Evolutionary conservation across 2,113 vertebrate species (phyloP).

Genomic region (Dicaeum eximium): DNA sequence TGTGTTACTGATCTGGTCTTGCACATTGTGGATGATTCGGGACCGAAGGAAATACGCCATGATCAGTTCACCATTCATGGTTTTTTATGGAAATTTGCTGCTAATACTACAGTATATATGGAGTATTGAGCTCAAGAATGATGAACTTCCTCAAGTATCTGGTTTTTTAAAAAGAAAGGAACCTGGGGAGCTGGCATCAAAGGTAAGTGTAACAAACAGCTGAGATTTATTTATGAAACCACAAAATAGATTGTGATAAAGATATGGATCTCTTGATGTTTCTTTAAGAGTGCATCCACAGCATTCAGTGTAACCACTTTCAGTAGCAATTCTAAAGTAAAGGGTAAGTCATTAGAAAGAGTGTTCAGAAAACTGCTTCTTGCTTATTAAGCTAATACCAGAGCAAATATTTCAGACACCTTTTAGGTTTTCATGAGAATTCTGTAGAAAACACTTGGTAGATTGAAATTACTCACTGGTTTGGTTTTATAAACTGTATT

Average conservation of each 20-base stretch:
- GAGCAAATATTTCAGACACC: not conserved
- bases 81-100: slow-evolving; percentile 90
- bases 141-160: slow-evolving; percentile 70
- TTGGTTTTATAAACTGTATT: not conserved
- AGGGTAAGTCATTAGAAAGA: not conserved
- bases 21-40: slow-evolving; percentile 94
- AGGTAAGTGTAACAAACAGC: slow-evolving; percentile 72
- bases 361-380: not conserved
- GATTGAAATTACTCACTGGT: not conserved
- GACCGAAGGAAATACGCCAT: slow-evolving; percentile 93
- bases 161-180: slow-evolving; percentile 83
- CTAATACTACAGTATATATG: slow-evolving; percentile 93
- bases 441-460: not conserved
- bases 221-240: not conserved
- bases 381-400: not conserved
- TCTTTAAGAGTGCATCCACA: not conserved
- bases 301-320: not conserved
- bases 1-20: slow-evolving; percentile 95
- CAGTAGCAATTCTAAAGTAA: not conserved
- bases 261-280: not conserved
- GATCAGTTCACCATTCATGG: slow-evolving; percentile 96
- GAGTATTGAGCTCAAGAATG: slow-evolving; percentile 79
- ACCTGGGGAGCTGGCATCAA: slow-evolving; percentile 86
- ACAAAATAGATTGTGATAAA: not conserved
- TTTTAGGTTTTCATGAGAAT: not conserved